phyloP scores from a whole-genome alignment of 2,888 invertebrate species.

The Drosophila aldrichi region DNA sequence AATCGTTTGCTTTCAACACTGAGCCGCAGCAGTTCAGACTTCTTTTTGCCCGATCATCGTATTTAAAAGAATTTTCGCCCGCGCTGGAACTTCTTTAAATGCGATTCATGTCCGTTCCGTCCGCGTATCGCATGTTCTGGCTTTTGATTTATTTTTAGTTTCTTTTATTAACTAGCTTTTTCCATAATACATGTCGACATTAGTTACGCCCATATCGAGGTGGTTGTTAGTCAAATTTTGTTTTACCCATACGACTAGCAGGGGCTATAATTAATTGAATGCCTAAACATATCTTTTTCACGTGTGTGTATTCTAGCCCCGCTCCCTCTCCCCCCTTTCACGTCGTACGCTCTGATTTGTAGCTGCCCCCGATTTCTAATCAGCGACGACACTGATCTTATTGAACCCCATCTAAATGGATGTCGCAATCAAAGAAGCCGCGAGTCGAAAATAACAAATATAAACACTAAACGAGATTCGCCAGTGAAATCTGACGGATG shows the following conservation, averaged over 20 bases:
- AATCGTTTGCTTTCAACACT: constrained; percentile 74
- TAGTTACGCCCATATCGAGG: constrained; percentile 53
- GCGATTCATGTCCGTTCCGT: constrained; percentile 67
- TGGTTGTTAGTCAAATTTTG: constrained; percentile 62
- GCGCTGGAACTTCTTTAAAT: constrained; percentile 67
- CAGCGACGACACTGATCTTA: constrained; percentile 59
- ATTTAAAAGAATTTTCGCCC: constrained; percentile 70
- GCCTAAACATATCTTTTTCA: constrained; percentile 33
- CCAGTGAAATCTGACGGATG: constrained; percentile 7
- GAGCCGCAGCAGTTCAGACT: constrained; percentile 18
- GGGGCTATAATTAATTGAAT: constrained; percentile 56
- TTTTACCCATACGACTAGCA: constrained; percentile 31
- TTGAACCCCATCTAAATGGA: constrained; percentile 40
- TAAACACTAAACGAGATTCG: constrained; percentile 9
- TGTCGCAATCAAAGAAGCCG: constrained; percentile 45
- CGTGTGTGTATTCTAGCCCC: constrained; percentile 4
- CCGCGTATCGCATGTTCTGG: constrained; percentile 63
- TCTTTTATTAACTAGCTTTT: constrained; percentile 67
- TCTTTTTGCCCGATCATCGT: constrained; percentile 62
- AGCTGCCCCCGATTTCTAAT: constrained; percentile 47
- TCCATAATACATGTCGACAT: constrained; percentile 24
- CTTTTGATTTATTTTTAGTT: constrained; percentile 38
- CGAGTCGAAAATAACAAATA: constrained; percentile 2
- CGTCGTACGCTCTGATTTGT: constrained; percentile 30
- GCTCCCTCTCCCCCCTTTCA: not conserved